Conservation (phyloP, 2,113 vertebrate species). For the Oxyruncus cristatus region DNA sequence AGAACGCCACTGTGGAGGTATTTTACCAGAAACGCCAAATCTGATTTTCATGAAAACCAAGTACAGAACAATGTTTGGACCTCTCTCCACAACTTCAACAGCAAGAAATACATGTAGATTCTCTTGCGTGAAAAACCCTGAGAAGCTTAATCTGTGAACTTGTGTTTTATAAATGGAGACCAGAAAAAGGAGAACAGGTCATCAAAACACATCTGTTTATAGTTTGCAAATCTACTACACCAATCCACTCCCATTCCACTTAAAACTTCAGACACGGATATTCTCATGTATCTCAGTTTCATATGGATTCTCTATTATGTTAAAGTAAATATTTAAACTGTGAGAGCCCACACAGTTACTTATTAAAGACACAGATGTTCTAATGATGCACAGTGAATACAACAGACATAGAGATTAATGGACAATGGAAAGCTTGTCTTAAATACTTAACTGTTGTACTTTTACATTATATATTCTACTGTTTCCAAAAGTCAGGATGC, state of each 20-base stretch:
- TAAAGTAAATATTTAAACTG: slow-evolving; percentile 52
- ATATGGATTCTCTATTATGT: background rate
- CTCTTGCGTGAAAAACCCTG: background rate
- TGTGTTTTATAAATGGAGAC: background rate
- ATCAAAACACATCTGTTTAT: slow-evolving; percentile 13
- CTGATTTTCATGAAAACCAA: background rate
- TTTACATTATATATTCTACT: background rate
- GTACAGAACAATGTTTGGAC: fast-evolving
- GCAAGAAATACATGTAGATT: background rate
- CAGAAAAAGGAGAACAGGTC: background rate
- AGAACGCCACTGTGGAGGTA: background rate
- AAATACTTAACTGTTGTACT: background rate
- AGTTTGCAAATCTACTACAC: background rate
- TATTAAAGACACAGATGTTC: slow-evolving; percentile 44
- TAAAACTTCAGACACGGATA: background rate
- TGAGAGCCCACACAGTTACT: background rate
- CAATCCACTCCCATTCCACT: background rate
- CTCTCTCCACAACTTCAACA: background rate
- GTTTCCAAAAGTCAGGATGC: background rate
- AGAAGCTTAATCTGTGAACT: background rate
- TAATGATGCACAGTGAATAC: background rate
- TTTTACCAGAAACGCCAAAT: background rate
- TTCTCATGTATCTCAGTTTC: slow-evolving; percentile 14
- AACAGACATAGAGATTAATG: background rate
- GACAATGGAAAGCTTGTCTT: slow-evolving; percentile 10